Evolutionary conservation across 2,888 invertebrate genomes (phyloP).

Genomic region (Dichetophora obliterata): DNA sequence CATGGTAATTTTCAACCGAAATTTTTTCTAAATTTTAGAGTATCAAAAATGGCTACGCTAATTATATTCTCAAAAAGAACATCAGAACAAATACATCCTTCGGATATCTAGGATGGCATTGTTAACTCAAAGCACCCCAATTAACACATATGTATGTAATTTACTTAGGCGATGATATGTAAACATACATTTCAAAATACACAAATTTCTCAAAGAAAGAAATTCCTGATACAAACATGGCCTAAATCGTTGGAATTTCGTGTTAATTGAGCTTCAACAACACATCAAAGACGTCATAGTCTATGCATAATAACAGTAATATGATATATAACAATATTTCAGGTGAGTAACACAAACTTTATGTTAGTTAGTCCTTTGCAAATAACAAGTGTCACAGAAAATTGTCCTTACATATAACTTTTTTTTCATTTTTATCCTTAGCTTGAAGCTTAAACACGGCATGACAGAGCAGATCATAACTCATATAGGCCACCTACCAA

Average conservation of each 20-base stretch:
- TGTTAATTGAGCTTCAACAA: constrained; percentile 38
- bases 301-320: background rate
- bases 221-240: constrained; percentile 45
- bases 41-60: no score
- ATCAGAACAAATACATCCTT: no score
- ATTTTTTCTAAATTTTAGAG: no score
- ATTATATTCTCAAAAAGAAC: no score
- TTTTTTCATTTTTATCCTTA: background rate
- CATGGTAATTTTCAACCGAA: no score
- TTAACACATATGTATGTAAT: no score
- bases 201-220: background rate
- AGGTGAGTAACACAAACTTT: background rate
- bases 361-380: constrained; percentile 33
- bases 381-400: constrained; percentile 6
- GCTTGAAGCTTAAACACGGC: background rate
- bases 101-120: no score
- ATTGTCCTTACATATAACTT: no score
- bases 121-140: no score
- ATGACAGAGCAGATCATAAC: background rate
- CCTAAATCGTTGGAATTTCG: constrained; percentile 43
- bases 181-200: no score
- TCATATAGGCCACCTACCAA: constrained; percentile 12
- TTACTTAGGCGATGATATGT: no score
- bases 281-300: constrained; percentile 6
- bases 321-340: background rate